Evolutionary conservation across 2,113 vertebrate species (phyloP).

Genomic region (Lagopus leucura): DNA sequence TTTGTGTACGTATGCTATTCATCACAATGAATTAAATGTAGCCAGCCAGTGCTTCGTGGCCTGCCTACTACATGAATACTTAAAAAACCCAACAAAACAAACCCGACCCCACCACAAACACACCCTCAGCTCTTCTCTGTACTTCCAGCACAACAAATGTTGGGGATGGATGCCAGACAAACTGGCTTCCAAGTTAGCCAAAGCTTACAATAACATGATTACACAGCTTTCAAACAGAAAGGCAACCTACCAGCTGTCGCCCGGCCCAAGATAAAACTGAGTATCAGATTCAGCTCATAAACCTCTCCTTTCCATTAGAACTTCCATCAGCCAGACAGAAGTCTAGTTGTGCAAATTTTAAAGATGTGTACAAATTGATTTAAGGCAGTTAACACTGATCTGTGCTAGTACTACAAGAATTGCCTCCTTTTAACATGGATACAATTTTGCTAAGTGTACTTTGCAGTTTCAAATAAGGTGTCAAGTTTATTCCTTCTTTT

Average conservation of each 20-base stretch:
- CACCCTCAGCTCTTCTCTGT: not conserved
- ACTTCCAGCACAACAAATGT: not conserved
- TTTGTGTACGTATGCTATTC: not conserved
- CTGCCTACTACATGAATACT: not conserved
- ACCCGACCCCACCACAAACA: not conserved
- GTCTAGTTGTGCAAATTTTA: conserved; percentile 52
- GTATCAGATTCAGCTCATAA: not conserved
- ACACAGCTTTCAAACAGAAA: not conserved
- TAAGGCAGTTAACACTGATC: conserved; percentile 58
- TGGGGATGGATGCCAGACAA: not conserved
- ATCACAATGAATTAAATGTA: not conserved
- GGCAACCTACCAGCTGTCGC: not conserved
- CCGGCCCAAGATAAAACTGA: not conserved
- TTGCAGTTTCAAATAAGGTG: not conserved
- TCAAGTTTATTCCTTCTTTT: not conserved
- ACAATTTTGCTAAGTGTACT: not conserved
- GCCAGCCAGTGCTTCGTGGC: not conserved
- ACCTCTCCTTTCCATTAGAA: conserved; percentile 26
- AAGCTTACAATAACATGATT: not conserved
- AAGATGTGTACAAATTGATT: conserved; percentile 30
- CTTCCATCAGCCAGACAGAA: conserved; percentile 1
- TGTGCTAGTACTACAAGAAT: conserved; percentile 35
- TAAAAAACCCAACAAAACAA: not conserved
- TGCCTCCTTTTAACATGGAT: not conserved
- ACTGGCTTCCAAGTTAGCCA: not conserved